phyloP scores from a whole-genome alignment of 1,140 invertebrate species.

The Odontomachus brunneus region DNA sequence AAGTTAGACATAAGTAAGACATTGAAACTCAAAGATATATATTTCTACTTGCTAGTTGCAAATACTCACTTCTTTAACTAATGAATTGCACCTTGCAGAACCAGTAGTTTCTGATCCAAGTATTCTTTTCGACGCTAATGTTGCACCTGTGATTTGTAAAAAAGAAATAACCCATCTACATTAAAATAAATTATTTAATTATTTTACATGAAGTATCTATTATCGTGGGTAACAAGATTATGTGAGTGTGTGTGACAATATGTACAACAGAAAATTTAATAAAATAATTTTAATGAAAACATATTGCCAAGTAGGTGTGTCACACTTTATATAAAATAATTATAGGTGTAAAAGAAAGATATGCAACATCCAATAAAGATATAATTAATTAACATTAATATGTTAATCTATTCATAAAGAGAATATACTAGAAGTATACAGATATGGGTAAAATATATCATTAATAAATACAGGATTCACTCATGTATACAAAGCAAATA shows the following conservation, averaged over 20 bases:
- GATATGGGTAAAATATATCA: not conserved
- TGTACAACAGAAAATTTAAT: not conserved
- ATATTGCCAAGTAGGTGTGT: too few relatives aligned
- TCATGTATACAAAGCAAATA: too few relatives aligned
- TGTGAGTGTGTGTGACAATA: not conserved
- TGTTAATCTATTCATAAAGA: too few relatives aligned
- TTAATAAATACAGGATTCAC: not conserved
- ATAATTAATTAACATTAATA: too few relatives aligned
- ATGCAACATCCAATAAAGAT: too few relatives aligned
- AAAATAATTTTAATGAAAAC: not conserved
- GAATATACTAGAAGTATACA: too few relatives aligned
- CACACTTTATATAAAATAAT: too few relatives aligned
- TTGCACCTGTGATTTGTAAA: slow-evolving; percentile 52
- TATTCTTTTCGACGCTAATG: slow-evolving; percentile 67
- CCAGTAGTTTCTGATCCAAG: slow-evolving; percentile 66
- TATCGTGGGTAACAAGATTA: too few relatives aligned
- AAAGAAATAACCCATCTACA: not conserved
- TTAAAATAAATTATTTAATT: not conserved
- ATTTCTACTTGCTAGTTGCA: not conserved
- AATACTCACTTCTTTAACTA: slow-evolving; percentile 69
- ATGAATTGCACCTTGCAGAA: slow-evolving; percentile 62
- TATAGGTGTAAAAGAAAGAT: too few relatives aligned
- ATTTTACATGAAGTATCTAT: too few relatives aligned
- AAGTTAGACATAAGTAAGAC: not conserved
- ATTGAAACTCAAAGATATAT: not conserved